Evolutionary conservation across 1,140 invertebrate genomes (phyloP).

Genomic region (Arion vulgaris): DNA sequence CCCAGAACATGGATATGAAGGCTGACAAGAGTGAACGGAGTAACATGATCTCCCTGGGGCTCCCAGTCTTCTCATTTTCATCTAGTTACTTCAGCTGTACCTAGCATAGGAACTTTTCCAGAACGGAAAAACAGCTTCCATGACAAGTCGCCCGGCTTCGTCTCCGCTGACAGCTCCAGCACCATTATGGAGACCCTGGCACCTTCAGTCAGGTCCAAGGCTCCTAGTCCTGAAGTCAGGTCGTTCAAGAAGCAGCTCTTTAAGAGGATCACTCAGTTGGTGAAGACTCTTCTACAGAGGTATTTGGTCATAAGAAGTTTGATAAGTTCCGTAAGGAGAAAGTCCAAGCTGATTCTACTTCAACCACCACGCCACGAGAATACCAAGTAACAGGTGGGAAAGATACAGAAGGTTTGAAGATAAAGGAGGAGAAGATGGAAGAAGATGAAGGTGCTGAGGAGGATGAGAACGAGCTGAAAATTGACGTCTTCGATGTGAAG

Average conservation of each 20-base stretch:
- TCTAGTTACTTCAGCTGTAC: background rate
- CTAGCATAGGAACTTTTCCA: background rate
- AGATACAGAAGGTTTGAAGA: constrained; percentile 39
- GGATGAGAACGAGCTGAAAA: constrained; percentile 26
- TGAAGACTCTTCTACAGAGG: constrained; percentile 40
- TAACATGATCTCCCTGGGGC: background rate
- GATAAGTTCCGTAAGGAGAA: constrained; percentile 65
- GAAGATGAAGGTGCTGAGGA: constrained; percentile 27
- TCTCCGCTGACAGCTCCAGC: background rate
- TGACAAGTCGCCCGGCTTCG: background rate
- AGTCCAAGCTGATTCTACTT: constrained; percentile 18
- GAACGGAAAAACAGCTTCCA: background rate
- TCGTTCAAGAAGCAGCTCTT: constrained; percentile 3
- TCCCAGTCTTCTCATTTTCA: background rate
- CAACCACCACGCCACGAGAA: constrained; percentile 21
- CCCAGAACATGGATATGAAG: background rate
- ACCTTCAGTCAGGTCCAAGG: background rate
- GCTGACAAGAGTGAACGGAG: background rate
- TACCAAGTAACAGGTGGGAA: constrained; percentile 3
- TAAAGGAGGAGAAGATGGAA: constrained; percentile 41
- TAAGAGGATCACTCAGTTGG: constrained; percentile 10
- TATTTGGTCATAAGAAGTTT: constrained; percentile 68
- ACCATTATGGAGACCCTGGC: background rate
- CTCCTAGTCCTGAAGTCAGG: constrained; percentile 14
- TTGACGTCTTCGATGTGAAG: constrained; percentile 23